Percentiles rank a stretch among this genome's conserved stretches.
phyloP scores from a whole-genome alignment of 2,797 vertebrate species.

The Schizopygopsis pylzovi region DNA sequence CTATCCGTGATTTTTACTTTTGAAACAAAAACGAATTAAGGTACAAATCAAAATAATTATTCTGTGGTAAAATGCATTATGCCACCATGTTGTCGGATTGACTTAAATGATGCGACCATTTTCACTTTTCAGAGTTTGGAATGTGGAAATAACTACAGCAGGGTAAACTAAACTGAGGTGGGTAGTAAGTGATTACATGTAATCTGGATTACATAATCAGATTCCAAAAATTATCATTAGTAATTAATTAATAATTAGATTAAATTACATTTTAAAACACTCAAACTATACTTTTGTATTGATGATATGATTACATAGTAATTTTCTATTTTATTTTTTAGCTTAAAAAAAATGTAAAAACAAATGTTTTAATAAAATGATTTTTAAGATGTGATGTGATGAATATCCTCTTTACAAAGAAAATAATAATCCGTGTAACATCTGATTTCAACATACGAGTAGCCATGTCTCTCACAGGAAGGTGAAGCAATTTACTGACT shows the following conservation, averaged over 20 bases:
- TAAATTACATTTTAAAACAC: background rate
- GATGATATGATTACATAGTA: background rate
- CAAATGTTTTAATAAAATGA: no score
- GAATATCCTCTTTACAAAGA: slow-evolving; percentile 1
- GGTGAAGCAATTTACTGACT: slow-evolving; percentile 10
- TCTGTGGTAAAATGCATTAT: background rate
- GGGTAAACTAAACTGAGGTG: background rate
- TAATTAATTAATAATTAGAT: background rate
- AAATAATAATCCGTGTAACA: background rate
- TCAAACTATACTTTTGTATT: background rate
- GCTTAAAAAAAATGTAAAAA: no score
- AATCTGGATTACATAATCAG: background rate
- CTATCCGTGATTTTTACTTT: background rate
- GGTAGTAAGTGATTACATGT: background rate
- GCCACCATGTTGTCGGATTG: background rate
- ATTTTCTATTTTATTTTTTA: no score
- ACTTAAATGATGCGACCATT: background rate
- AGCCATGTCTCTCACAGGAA: background rate
- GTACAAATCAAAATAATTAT: no score
- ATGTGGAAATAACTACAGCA: background rate
- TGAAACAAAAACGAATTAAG: background rate
- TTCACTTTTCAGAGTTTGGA: background rate
- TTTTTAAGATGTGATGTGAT: background rate
- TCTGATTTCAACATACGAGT: background rate
- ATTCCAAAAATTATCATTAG: background rate